Evolutionary conservation across 2,113 vertebrate species (phyloP).

Genomic region (Okapia johnstoni): DNA sequence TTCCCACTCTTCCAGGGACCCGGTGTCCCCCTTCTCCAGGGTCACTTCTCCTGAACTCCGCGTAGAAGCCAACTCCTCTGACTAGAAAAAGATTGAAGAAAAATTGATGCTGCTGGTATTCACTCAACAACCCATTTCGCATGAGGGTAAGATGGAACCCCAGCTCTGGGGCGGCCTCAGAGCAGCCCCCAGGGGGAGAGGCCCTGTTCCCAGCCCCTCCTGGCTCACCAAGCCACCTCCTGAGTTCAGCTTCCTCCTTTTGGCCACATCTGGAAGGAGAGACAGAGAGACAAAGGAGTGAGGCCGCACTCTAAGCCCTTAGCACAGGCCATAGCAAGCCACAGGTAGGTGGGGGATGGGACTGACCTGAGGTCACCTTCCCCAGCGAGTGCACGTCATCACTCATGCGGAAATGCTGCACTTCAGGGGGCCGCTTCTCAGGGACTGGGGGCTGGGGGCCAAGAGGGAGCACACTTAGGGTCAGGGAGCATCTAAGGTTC

Average conservation of each 20-base stretch:
- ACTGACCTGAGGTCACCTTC: conserved; percentile 67
- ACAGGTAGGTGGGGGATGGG: not conserved
- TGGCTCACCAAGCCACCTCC: conserved; percentile 59
- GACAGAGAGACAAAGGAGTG: not conserved
- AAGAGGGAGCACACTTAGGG: not conserved
- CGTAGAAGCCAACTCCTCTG: conserved; percentile 61
- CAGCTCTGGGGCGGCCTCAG: not conserved
- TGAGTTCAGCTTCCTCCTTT: conserved; percentile 67
- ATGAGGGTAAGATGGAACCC: not conserved
- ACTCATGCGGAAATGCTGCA: conserved; percentile 69
- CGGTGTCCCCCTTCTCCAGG: conserved; percentile 56
- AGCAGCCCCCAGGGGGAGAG: not conserved
- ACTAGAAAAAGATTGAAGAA: conserved; percentile 46
- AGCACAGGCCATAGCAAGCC: not conserved
- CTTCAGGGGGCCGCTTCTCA: conserved; percentile 75
- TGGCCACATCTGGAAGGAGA: conserved; percentile 56
- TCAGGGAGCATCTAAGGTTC: not conserved
- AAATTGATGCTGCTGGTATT: not conserved
- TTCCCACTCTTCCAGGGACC: conserved; percentile 77
- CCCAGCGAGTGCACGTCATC: conserved; percentile 66
- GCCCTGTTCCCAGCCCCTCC: not conserved
- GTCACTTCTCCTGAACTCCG: conserved; percentile 51
- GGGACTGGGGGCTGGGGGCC: conserved; percentile 58
- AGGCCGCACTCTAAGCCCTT: not conserved
- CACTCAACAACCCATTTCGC: not conserved